Conservation (phyloP, 2,888 invertebrate species). For the Cataglyphis cursor region DNA sequence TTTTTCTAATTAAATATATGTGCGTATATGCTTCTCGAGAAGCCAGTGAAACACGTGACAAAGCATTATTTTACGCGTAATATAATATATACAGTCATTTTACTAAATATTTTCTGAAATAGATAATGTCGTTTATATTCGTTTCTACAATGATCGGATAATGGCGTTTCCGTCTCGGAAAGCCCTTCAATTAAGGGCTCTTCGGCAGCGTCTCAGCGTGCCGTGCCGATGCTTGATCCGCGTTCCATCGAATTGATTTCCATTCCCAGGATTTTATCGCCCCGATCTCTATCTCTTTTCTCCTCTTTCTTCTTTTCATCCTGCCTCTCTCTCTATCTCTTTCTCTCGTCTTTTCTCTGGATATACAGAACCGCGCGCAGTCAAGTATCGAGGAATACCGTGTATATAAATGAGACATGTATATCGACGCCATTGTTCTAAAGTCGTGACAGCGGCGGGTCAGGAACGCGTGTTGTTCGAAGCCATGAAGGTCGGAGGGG, state of each 20-base stretch:
- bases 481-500: conserved; percentile 65
- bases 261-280: conserved; percentile 75
- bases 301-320: background rate
- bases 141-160: conserved; percentile 13
- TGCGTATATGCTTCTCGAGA: background rate
- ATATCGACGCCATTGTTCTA: conserved; percentile 85
- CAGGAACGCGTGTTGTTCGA: conserved; percentile 84
- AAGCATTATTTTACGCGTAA: background rate
- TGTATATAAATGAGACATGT: conserved; percentile 84
- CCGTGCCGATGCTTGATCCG: conserved; percentile 71
- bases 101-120: conserved; percentile 16
- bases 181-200: conserved; percentile 56
- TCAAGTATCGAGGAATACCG: conserved; percentile 78
- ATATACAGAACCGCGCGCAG: conserved; percentile 62
- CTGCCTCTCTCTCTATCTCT: background rate
- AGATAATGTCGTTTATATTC: conserved; percentile 23
- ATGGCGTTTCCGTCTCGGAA: conserved; percentile 21
- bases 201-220: conserved; percentile 64
- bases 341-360: background rate
- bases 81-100: background rate
- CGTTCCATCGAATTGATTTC: conserved; percentile 74
- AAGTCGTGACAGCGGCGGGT: conserved; percentile 85
- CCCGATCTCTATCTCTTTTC: conserved; percentile 43
- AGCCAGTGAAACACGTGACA: background rate
- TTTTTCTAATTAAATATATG: background rate